Conservation (phyloP, 2,113 vertebrate genomes). For the Istiophorus platypterus region DNA sequence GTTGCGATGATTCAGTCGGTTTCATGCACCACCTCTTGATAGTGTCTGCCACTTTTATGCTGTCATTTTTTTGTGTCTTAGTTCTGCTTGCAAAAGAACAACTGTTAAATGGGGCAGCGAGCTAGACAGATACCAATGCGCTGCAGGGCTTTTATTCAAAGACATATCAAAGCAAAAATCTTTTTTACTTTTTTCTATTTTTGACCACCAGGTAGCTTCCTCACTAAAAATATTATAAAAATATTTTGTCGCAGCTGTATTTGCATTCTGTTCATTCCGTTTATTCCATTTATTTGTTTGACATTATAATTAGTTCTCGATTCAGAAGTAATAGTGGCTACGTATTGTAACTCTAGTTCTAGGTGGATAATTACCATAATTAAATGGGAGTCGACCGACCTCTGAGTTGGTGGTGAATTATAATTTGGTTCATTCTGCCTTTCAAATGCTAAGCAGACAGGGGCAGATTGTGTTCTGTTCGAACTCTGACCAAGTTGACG, state of each 20-base stretch:
- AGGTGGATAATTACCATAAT: constrained; percentile 11
- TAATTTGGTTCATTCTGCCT: background rate
- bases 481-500: constrained; percentile 7
- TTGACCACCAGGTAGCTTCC: constrained; percentile 18
- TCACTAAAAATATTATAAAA: background rate
- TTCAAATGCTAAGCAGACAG: constrained; percentile 2
- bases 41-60: background rate
- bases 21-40: constrained; percentile 19
- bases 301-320: background rate
- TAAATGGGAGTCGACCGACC: constrained; percentile 18
- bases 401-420: constrained; percentile 1
- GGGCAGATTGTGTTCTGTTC: constrained; percentile 7
- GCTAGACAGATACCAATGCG: background rate
- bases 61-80: constrained; percentile 26
- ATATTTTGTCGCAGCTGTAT: background rate
- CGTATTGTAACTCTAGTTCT: background rate
- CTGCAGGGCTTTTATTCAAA: constrained; percentile 23
- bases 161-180: constrained; percentile 34
- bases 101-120: constrained; percentile 33
- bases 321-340: background rate
- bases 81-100: constrained; percentile 43
- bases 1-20: background rate
- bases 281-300: constrained; percentile 1
- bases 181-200: constrained; percentile 24
- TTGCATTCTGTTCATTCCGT: background rate